Percentiles rank a stretch among this genome's conserved stretches.
Conservation (phyloP, 92 coral and sea anemone species). For the Chrysogorgia sp. region DNA sequence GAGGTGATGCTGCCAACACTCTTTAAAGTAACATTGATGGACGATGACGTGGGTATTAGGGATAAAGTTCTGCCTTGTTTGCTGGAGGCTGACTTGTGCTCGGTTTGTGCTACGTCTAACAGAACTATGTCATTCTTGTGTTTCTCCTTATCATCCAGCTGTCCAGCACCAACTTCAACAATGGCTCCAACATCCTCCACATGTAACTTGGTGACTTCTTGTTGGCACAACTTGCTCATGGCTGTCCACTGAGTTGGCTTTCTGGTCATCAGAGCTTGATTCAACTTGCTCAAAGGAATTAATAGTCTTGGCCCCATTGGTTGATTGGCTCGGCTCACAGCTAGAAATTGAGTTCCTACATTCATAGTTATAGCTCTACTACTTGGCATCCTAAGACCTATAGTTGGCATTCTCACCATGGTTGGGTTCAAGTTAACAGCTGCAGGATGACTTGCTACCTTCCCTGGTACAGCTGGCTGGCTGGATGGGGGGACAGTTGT, state of each 20-base stretch:
- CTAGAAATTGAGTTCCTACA: neutral
- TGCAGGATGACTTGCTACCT: no score
- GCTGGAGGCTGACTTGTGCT: neutral
- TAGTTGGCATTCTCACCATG: no score
- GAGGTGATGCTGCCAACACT: slow-evolving; percentile 27
- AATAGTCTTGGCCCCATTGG: neutral
- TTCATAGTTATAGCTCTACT: neutral
- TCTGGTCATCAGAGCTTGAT: neutral
- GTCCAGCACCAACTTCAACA: slow-evolving; percentile 6
- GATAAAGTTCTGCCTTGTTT: neutral
- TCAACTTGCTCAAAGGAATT: neutral
- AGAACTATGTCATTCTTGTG: neutral
- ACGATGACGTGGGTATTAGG: slow-evolving; percentile 22
- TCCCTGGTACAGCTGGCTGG: no score
- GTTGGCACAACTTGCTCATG: neutral
- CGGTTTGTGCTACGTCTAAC: neutral
- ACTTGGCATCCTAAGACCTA: no score
- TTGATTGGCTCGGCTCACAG: no score
- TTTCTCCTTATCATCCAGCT: neutral
- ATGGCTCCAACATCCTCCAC: slow-evolving; percentile 2
- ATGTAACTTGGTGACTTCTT: neutral
- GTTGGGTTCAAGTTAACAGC: no score
- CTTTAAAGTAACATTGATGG: slow-evolving; percentile 34
- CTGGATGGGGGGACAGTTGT: no score
- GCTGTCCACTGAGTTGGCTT: slow-evolving; percentile 5